These are phyloP conservation scores for Crioceris asparagi DNA, from an alignment of 2,888 invertebrate species.

Conservation along the genomic window DNA sequence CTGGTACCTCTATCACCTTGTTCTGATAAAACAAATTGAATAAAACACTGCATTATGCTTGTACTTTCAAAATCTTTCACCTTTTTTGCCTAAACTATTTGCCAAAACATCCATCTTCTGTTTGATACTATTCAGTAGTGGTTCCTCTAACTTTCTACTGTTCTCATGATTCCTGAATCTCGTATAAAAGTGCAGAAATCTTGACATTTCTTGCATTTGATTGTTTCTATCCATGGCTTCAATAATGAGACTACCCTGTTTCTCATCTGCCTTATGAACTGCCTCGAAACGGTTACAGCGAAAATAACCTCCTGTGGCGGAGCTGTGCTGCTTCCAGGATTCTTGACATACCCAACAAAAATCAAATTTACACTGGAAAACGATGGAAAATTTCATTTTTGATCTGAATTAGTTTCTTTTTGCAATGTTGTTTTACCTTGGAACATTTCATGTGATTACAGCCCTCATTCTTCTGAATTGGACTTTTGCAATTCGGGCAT, in stretches of 20 bases:
- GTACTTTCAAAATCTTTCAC: slow-evolving; percentile 33
- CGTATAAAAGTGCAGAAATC: slow-evolving; percentile 56
- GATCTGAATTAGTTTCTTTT: background rate
- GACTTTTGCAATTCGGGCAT: slow-evolving; percentile 59
- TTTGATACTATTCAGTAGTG: slow-evolving; percentile 45
- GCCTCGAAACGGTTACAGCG: slow-evolving; percentile 51
- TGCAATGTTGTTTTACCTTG: slow-evolving; percentile 41
- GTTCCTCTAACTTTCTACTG: slow-evolving; percentile 51
- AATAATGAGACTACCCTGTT: slow-evolving; percentile 44
- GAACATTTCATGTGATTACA: slow-evolving; percentile 66
- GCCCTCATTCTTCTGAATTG: slow-evolving; percentile 61
- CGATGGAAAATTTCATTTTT: slow-evolving; percentile 4
- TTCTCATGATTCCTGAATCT: slow-evolving; percentile 55
- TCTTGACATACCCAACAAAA: slow-evolving; percentile 66
- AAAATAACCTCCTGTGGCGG: slow-evolving; percentile 59
- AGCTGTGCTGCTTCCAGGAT: slow-evolving; percentile 59
- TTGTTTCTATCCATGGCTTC: slow-evolving; percentile 49
- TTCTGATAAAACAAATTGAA: background rate
- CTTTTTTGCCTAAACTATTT: slow-evolving; percentile 38
- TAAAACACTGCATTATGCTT: background rate
- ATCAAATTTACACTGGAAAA: slow-evolving; percentile 54
- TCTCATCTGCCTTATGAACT: slow-evolving; percentile 51
- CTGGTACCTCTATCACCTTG: slow-evolving; percentile 36
- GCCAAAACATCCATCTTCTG: slow-evolving; percentile 53
- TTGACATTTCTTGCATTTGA: slow-evolving; percentile 50